These are phyloP conservation scores for Eidolon helvum DNA, from an alignment of 2,113 vertebrate species.

Conservation along the genomic window DNA sequence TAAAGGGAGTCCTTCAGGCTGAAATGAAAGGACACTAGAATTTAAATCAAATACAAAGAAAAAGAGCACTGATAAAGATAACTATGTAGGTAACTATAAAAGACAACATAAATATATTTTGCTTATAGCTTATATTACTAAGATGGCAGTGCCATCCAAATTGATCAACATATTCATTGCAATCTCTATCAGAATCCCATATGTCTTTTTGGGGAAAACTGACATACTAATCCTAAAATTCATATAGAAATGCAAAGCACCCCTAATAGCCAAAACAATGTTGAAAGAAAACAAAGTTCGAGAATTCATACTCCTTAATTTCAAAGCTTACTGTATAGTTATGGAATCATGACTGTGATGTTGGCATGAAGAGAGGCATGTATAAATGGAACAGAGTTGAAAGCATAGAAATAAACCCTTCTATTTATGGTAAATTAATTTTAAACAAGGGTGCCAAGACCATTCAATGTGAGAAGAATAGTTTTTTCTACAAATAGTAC, in stretches of 20 bases:
- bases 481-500: neutral
- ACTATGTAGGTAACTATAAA: neutral
- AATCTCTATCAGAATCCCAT: neutral
- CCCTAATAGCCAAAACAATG: neutral
- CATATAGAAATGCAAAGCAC: neutral
- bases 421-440: neutral
- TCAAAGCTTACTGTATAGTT: neutral
- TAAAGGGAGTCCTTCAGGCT: neutral
- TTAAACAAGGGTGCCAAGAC: neutral
- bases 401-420: neutral
- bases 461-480: neutral
- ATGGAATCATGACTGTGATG: neutral
- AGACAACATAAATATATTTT: neutral
- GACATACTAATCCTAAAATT: neutral
- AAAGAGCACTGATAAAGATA: neutral
- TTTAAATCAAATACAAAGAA: neutral
- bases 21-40: neutral
- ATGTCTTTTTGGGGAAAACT: neutral
- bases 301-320: neutral
- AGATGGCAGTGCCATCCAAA: neutral
- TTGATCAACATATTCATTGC: neutral
- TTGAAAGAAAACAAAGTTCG: neutral
- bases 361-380: neutral
- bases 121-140: neutral
- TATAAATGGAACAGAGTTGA: neutral